Evolutionary conservation across 2,888 invertebrate genomes (phyloP), one percentile per base, ranked within the genome.

Genomic region (Boloria selene): DNA sequence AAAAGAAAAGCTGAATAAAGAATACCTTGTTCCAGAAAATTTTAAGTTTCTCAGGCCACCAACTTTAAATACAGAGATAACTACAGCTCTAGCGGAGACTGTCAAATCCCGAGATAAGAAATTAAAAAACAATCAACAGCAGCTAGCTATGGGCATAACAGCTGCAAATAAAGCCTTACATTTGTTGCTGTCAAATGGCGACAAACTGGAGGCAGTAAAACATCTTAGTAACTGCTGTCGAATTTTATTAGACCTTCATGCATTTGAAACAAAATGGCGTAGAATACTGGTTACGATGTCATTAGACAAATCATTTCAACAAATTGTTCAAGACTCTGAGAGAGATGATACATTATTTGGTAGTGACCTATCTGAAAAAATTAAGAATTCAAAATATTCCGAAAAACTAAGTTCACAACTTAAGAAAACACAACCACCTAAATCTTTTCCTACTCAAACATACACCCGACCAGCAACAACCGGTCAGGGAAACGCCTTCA

Each of bases 1-100:
- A 16, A 16, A 18, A 16, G 50, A 50, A 4, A 50, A 50, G 17
- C 13, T 50, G 18, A 5, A 18, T 0, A 50, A 50, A 50, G 50
- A 50, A 18, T 50, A 50, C 50, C 17, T 50, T 16, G 18, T 50
- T 6, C 51, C 17, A 51, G 51, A 51, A 17, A 51, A 51, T 22
- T 51, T 17, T 51, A 13, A 13, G 4, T 6, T 49, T 13, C n/a
- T 50, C 13, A 10, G 16, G 31, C 16, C 59, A 22, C 59, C 59
- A 26, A 38, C n/a, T 31, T 50, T 60, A 38, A 60, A 60, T 31
- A 31, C 60, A 5, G 60, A 60, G 18, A 60, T 60, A 38, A 7
- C n/a, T n/a, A 38, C 60, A 13, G 26, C 26, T 26, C 6, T 26
- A 26, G 26, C 26, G 6, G 26, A 26, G 6, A 26, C 26, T 26